Evolutionary conservation across 2,797 vertebrate species (phyloP), one percentile per base, ranked within the genome.

Genomic region (Saxicola maurus): DNA sequence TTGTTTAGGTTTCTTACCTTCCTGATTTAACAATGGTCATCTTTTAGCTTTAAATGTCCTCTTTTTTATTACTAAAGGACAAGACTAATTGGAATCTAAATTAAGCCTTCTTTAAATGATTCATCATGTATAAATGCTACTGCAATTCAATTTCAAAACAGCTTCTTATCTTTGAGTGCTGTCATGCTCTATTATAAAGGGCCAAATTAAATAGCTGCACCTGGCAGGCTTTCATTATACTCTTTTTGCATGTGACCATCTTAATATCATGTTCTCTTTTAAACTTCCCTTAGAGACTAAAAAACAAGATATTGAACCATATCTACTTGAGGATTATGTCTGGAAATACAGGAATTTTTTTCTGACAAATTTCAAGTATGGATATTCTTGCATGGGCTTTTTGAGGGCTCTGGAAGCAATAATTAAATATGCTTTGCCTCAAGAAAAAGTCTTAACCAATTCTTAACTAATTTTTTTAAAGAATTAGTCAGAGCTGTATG

Each of bases 61-160:
- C 37, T 53, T 81, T 73, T 82, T 48, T 68, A 66, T 80, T 85
- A 73, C 19, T 75, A 46, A 85, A 84, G 57, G 68, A 77, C 33
- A 87, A 77, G 35, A 48, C 13, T 81, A 94, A 86, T 48, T 72
- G 90, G 20, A 91, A 78, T 78, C 27, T 40, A 17, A 48, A 77
- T 86, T 31, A 87, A 90, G 66, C 40, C 17, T 69, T 28, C 68
- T 85, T 56, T 69, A 56, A 56, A 82, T 73, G 62, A 91, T 80
- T 87, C 64, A 82, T 56, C 3, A 1, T 21, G 43, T 90, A 75
- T 48, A 91, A 90, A 83, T 76, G 31, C 40, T 78, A 81, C 37
- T 24, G 64, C 38, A 75, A 83, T 81, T 87, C 53, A 33, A 72
- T 95, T 92, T 90, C 83, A 46, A 80, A 88, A 51, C 28, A 82